phyloP scores from a whole-genome alignment of 2,888 invertebrate genomes.

The Caenorhabditis becei region DNA sequence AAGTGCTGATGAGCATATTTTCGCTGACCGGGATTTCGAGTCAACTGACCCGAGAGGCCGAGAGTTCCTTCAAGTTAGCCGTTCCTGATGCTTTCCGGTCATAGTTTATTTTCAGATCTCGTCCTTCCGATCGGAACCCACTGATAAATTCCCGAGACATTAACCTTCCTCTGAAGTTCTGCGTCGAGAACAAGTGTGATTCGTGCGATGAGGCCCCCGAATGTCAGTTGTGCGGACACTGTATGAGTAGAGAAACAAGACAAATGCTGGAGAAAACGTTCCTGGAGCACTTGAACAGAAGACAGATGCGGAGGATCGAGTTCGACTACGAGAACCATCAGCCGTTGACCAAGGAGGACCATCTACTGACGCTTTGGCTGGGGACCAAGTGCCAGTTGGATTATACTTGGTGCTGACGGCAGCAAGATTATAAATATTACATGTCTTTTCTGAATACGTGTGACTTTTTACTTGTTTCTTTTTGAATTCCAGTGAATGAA shows the following conservation, averaged over 20 bases:
- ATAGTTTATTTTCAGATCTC: constrained; percentile 15
- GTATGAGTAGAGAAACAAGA: constrained; percentile 86
- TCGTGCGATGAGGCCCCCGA: constrained; percentile 74
- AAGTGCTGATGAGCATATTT: constrained; percentile 89
- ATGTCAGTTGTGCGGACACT: constrained; percentile 89
- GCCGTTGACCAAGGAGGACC: constrained; percentile 84
- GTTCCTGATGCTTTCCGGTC: background rate
- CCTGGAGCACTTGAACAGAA: constrained; percentile 89
- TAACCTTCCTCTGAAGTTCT: constrained; percentile 52
- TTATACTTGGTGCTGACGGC: constrained; percentile 88
- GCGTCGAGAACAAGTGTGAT: constrained; percentile 48
- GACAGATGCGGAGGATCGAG: constrained; percentile 87
- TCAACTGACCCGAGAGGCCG: constrained; percentile 52
- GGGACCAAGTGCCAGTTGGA: constrained; percentile 91
- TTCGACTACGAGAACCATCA: constrained; percentile 60
- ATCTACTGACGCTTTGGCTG: constrained; percentile 90
- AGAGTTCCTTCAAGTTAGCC: constrained; percentile 23
- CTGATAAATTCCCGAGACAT: constrained; percentile 57
- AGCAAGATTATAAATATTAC: no score
- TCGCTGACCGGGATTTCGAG: constrained; percentile 87
- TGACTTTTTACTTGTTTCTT: background rate
- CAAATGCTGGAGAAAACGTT: constrained; percentile 87
- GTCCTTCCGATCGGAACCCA: constrained; percentile 49
- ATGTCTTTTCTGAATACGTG: no score
- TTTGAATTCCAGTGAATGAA: no score